Evolutionary conservation across 2,888 invertebrate species (phyloP), one percentile per base, ranked within the genome.

Genomic region (Nomada fabriciana): DNA sequence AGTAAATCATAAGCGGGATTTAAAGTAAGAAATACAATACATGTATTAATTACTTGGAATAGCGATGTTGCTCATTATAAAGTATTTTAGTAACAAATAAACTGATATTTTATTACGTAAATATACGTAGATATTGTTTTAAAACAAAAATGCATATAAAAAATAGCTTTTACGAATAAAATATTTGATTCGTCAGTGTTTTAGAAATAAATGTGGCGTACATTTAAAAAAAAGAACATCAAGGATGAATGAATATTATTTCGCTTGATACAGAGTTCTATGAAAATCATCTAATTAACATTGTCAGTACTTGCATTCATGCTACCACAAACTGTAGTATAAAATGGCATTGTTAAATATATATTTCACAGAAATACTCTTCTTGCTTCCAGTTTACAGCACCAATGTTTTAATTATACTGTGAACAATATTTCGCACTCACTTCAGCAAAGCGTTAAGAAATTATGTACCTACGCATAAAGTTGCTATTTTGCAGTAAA

Each of bases 391-490:
- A 18, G 18, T 80, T 52, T 1, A 42, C 63, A 73, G 36, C 36
- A 57, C 57, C 57, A 72, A 57, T 36, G 18, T 43, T 72, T 43
- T 53, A 47, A 59, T 36, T 59, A 59, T 47, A 29, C 1, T 47
- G 10, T 47, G 47, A 64, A 73, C 42, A 23, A 55, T 52, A 60
- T 68, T 65, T 47, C n/a, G 20, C 18, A n/a, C 47, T 72, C 29
- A 52, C 36, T 78, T 57, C 25, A 50, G 61, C 61, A 57, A 79
- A 80, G 79, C 67, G 25, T 80, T 80, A 75, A 76, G 68, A 73
- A 87, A 63, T 64, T 10, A 52, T 55, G 63, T 60, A 13, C 13
- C 42, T 13, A 20, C 20, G 20, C 36, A 20, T 57, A 2, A 50
- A 63, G 23, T 74, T 55, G 18, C 13, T 53, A 25, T 52, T 77